phyloP scores from a whole-genome alignment of 2,113 vertebrate genomes.

The Sarotherodon lohbergeri region DNA sequence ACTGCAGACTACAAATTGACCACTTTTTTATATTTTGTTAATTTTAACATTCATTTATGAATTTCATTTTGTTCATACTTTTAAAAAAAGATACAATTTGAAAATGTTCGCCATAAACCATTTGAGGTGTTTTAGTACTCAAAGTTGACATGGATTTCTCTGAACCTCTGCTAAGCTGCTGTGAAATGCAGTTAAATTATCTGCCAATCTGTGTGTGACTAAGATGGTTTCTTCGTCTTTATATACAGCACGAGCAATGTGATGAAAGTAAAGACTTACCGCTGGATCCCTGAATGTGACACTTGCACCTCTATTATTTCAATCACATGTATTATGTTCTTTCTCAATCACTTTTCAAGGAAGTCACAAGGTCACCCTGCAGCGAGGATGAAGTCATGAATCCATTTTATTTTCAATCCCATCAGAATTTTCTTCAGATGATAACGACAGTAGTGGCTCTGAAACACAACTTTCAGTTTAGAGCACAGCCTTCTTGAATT shows the following conservation, averaged over 20 bases:
- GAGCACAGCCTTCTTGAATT: not conserved
- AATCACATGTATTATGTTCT: constrained; percentile 14
- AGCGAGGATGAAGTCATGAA: constrained; percentile 25
- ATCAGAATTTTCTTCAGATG: not conserved
- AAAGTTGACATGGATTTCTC: not conserved
- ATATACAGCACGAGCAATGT: not conserved
- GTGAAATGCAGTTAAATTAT: not conserved
- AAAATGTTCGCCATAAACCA: not conserved
- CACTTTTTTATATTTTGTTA: not conserved
- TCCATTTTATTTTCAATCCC: constrained; percentile 38
- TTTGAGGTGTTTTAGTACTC: not conserved
- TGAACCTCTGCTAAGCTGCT: not conserved
- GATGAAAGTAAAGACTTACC: not conserved
- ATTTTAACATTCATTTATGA: not conserved
- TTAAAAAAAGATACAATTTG: not conserved
- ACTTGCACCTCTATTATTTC: not conserved
- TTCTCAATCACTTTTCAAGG: not conserved
- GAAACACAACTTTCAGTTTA: not conserved
- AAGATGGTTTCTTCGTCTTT: not conserved
- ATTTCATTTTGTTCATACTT: not conserved
- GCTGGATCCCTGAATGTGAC: not conserved
- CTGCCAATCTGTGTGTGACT: not conserved
- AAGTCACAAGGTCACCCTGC: constrained; percentile 30
- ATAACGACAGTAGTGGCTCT: not conserved
- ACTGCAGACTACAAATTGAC: not conserved